Evolutionary conservation across 2,113 vertebrate species (phyloP), one percentile per base, ranked within the genome.

Genomic region (Pseudolaguvia tuberculata): DNA sequence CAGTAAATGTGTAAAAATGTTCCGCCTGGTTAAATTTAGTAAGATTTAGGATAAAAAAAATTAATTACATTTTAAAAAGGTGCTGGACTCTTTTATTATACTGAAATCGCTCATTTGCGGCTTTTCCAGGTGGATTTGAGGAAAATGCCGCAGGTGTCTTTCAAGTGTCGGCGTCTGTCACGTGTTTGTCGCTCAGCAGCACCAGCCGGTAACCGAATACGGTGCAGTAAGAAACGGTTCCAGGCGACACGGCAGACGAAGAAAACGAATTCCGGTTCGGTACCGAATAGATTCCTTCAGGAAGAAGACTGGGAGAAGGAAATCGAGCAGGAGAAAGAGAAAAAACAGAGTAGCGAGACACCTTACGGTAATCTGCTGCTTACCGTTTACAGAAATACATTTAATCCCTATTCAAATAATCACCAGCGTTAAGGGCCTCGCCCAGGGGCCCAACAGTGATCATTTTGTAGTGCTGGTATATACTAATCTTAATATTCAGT

Each of bases 261-360:
- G 35, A 63, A 67, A 20, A 3, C 6, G 4, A 4, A 15, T 10
- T 27, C 11, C 42, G 39, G 50, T 39, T 21, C 11, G 0, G n/a
- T 11, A 25, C 39, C 31, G 31, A 35, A 3, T 35, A 5, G 56
- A 29, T 63, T 47, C 1, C 73, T 53, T 5, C 9, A 1, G 27
- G 79, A 76, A 9, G 90, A 91, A 31, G 84, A 91, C 86, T 91
- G 91, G 90, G 89, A 88, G 57, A 65, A 65, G 20, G 89, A 92
- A 69, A 73, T 86, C 51, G 77, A 79, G 52, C 39, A 61, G 20
- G 12, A 47, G 5, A 73, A 74, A 61, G 29, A 47, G 47, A 73
- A 77, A 39, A 45, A 29, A 25, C 17, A 20, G 35, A 25, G 18
- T 6, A 7, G n/a, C 6, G 21, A 70, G 39, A 72, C 27, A 17